Evolutionary conservation across 2,888 invertebrate species (phyloP), one percentile per base, ranked within the genome.

Genomic region (Allacma fusca): DNA sequence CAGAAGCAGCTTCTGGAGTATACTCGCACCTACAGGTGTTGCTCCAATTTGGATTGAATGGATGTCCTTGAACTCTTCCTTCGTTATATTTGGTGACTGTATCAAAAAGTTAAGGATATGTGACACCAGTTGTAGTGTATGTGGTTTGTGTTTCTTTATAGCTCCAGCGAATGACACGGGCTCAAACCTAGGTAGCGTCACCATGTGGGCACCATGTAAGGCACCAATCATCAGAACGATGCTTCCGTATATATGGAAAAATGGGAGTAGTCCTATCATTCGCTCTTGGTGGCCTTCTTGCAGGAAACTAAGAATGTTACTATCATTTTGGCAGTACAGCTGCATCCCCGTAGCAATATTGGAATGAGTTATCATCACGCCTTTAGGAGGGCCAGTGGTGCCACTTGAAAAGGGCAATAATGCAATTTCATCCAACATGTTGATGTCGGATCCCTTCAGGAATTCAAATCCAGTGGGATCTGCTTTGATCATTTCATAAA

Each of bases 21-120:
- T 89, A 0, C 84, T 81, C 44, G 85, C 78, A 0, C 87, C 86
- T 1, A 88, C 83, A 0, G 94, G 92, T 0, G 94, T 94, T 0
- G 94, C 94, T 70, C 13, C 70, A 74, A 74, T 91, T 85, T 92
- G 89, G 29, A 94, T 89, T 1, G 89, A 88, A 77, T 90, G 89
- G 0, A 94, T 88, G 0, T 89, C 89, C 29, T 90, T 88, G 67
- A 94, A 86, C 84, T 93, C 92, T 77, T 91, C 91, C 81, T 89
- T 89, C 72, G 89, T 90, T 9, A 93, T 91, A 40, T 89, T 86
- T 0, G 93, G 89, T 85, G 91, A 92, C 21, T 92, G 91, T 0
- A 92, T 91, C 77, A 95, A 86, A 86, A 94, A 93, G 1, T 93
- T 88, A 24, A 94, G 87, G 9, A 95, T 87, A 0, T 94, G 94